Conservation (phyloP, 2,113 vertebrate genomes). For the Oncorhynchus kisutch region DNA sequence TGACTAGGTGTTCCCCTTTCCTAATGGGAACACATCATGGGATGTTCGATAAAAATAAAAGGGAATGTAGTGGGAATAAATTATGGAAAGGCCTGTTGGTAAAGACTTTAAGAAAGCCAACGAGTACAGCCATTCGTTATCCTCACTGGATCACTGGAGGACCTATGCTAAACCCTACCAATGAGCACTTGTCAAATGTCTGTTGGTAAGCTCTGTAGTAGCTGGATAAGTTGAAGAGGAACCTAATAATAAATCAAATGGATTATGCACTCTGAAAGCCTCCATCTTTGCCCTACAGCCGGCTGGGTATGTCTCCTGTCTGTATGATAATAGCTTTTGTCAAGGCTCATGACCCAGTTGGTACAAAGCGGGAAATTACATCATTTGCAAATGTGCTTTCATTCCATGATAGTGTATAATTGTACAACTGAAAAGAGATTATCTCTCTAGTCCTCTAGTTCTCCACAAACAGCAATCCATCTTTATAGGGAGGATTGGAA, state of each 20-base stretch:
- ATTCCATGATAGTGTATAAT: slow-evolving; percentile 95
- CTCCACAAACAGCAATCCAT: slow-evolving; percentile 87
- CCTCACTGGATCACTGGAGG: slow-evolving; percentile 41
- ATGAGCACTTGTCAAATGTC: slow-evolving; percentile 63
- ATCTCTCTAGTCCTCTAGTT: slow-evolving; percentile 76
- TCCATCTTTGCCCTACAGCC: slow-evolving; percentile 63
- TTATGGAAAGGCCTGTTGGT: slow-evolving; percentile 26
- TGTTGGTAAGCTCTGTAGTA: slow-evolving; percentile 58
- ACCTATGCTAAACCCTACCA: slow-evolving; percentile 53
- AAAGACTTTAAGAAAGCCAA: slow-evolving; percentile 37
- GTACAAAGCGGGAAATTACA: slow-evolving; percentile 86
- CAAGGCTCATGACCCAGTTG: slow-evolving; percentile 80
- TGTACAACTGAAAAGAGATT: slow-evolving; percentile 96
- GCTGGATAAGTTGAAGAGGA: slow-evolving; percentile 58
- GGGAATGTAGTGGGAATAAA: neutral
- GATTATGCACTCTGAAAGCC: slow-evolving; percentile 67
- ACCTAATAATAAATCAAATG: slow-evolving; percentile 73
- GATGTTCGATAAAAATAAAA: neutral
- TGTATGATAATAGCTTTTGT: slow-evolving; percentile 72
- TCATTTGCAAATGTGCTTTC: slow-evolving; percentile 96
- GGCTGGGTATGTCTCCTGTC: slow-evolving; percentile 59
- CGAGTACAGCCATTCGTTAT: slow-evolving; percentile 37
- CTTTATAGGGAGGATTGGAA: slow-evolving; percentile 76
- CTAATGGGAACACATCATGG: neutral
- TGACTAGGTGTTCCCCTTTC: no score